A percentile compares a stretch with the other conserved stretches of the same genome.
Evolutionary conservation across 2,113 vertebrate genomes (phyloP).

Genomic region (Loxodonta africana): DNA sequence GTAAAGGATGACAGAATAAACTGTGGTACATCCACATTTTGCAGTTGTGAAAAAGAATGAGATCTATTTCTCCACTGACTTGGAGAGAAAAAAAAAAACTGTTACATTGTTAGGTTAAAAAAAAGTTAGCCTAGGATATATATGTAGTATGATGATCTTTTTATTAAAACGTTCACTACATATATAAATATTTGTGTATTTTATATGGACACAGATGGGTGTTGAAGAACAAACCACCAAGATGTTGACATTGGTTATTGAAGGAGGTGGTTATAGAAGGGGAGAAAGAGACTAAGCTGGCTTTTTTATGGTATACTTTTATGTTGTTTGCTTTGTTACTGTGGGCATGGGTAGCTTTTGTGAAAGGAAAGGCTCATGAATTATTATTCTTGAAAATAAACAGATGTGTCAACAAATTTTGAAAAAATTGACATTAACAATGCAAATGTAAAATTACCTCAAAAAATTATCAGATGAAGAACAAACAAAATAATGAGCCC

Average conservation of each 20-base stretch:
- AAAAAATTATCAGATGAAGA: conserved; percentile 60
- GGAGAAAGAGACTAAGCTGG: neutral
- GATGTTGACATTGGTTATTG: neutral
- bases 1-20: neutral
- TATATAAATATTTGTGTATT: conserved; percentile 6
- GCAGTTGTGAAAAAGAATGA: neutral
- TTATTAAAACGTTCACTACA: neutral
- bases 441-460: conserved; percentile 71
- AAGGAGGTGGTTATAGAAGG: neutral
- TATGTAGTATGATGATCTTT: neutral
- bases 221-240: conserved; percentile 6
- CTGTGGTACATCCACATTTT: neutral
- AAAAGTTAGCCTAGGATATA: neutral
- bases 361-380: conserved; percentile 41
- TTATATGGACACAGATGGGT: neutral
- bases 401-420: conserved; percentile 56
- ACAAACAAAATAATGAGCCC: conserved; percentile 75
- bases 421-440: conserved; percentile 59
- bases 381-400: conserved; percentile 67
- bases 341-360: neutral
- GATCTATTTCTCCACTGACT: neutral
- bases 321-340: neutral
- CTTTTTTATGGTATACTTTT: neutral
- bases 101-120: neutral
- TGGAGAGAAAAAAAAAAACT: conserved; percentile 1